Base-by-base conservation (phyloP, 2,113 vertebrate species). In the Chitala chitala region DNA sequence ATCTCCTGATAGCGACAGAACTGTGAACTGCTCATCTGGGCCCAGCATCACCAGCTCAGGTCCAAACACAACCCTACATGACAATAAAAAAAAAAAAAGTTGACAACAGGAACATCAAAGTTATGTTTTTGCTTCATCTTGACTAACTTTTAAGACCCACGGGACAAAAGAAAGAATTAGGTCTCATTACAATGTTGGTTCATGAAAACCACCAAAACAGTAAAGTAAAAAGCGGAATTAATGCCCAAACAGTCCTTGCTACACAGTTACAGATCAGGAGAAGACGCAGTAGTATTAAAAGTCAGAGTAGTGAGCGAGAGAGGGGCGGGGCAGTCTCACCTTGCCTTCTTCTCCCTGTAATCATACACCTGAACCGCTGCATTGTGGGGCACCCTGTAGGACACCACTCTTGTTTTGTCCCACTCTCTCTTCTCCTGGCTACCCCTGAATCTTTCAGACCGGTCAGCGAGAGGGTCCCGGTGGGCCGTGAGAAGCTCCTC, bases 361-460 rank as follows among this genome's bases (percentile, higher is more conserved):
- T 96, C 94, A 0, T 97, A 97, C 20, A 96, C 93, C 83, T 97
- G 95, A 17, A 94, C 86, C 0, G 94, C 92, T 0, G 94, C 94
- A 0, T 96, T 96, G 87, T 96, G 94, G 0, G 94, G 95, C 0
- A 96, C 92, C 0, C 92, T 86, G 85, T 89, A 96, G 61, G 91
- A 91, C 3, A 96, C 92, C 12, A 92, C 91, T 0, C 56, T 79
- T 54, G 92, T 96, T 79, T 87, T 89, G 79, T 94, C 88, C 10
- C 92, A 78, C 0, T 5, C 1, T 1, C 0, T 0, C 0, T 5
- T 0, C 0, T 15, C 0, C 0, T 40, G 10, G 5, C 0, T 0
- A 0, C 2, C 0, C 1, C 33, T 1, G 1, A 0, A 0, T 3
- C 76, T 77, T 1, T 77, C 80, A 0, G 91, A 88, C 51, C 91